Percentiles rank a stretch among this genome's conserved stretches.
Evolutionary conservation across 2,888 invertebrate genomes (phyloP).

Genomic region (Hipparchia semele): DNA sequence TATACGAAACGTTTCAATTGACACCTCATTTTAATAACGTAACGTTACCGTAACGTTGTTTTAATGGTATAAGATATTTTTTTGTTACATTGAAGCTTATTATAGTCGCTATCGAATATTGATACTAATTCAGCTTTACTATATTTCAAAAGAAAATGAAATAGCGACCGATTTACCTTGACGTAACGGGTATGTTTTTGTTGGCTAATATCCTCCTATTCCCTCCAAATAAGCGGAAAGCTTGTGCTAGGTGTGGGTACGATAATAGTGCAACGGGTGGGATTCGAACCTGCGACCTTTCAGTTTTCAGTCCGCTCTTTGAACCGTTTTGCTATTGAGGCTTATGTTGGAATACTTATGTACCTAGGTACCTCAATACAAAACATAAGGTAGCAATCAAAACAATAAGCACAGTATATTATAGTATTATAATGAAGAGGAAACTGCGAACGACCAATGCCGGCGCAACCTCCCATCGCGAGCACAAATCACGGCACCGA

Average conservation of each 20-base stretch:
- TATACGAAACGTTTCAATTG: background rate
- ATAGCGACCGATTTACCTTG: background rate
- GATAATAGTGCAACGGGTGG: no score
- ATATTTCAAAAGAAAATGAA: background rate
- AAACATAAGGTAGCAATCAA: background rate
- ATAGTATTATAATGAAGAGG: slow-evolving; percentile 8
- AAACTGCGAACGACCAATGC: slow-evolving; percentile 28
- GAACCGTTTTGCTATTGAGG: no score
- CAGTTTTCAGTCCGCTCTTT: no score
- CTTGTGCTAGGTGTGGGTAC: no score
- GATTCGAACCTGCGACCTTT: no score
- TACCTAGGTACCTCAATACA: background rate
- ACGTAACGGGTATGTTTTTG: background rate
- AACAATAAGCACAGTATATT: slow-evolving; percentile 7
- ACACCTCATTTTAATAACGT: background rate
- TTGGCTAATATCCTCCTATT: no score
- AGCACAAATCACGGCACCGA: slow-evolving; percentile 56
- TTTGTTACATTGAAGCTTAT: no score
- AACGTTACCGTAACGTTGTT: no score
- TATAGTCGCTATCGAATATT: background rate
- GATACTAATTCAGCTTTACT: background rate
- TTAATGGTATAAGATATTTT: no score
- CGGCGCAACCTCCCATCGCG: slow-evolving; percentile 30
- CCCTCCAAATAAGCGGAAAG: no score
- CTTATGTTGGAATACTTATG: background rate